Conservation (phyloP, 2,113 vertebrate species). For the Phylloscopus trochiloides region DNA sequence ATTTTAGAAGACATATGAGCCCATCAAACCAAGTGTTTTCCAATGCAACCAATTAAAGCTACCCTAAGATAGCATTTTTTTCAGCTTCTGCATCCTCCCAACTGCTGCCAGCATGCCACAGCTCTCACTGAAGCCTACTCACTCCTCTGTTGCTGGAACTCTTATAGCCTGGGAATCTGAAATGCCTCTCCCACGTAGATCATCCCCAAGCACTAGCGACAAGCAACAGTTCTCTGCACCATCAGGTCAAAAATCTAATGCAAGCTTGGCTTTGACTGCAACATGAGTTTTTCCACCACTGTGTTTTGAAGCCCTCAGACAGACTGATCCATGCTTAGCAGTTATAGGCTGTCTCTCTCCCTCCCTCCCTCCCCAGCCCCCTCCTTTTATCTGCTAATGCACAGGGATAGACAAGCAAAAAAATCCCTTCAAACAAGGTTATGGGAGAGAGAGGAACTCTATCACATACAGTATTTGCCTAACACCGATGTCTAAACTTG, state of each 20-base stretch:
- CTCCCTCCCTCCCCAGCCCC: not conserved
- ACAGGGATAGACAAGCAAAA: conserved; percentile 7
- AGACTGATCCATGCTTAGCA: not conserved
- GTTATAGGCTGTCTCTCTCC: not conserved
- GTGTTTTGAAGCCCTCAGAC: not conserved
- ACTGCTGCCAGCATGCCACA: conserved; percentile 27
- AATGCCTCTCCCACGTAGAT: conserved; percentile 33
- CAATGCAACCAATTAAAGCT: conserved; percentile 54
- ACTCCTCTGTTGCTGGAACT: conserved; percentile 49
- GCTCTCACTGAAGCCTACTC: conserved; percentile 42
- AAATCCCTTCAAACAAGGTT: conserved; percentile 48
- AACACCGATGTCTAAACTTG: not conserved
- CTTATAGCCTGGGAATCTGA: conserved; percentile 14
- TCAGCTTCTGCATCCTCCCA: conserved; percentile 33
- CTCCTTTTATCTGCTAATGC: not conserved
- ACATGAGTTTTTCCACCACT: not conserved
- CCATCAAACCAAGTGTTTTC: conserved; percentile 38
- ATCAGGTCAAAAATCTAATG: conserved; percentile 5
- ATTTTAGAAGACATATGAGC: conserved; percentile 1
- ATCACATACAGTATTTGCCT: not conserved
- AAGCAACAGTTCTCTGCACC: not conserved
- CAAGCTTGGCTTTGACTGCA: not conserved
- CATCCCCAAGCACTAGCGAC: not conserved
- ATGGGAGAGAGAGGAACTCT: not conserved
- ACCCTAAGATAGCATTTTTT: conserved; percentile 31